Conservation (phyloP, 2,797 vertebrate genomes). For the Gallirallus australis region DNA sequence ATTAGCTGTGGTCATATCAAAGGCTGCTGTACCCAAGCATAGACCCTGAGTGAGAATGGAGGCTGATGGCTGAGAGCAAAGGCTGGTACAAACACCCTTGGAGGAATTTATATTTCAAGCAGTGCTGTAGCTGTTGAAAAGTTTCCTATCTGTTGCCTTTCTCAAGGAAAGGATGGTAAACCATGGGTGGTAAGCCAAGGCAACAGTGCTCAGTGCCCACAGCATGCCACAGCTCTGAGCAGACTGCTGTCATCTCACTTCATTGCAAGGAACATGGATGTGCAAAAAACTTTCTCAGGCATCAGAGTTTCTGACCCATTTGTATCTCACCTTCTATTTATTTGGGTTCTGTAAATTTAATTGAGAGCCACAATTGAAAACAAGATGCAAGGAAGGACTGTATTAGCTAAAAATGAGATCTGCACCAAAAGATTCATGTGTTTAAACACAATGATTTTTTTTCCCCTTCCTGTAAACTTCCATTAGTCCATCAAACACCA, state of each 20-base stretch:
- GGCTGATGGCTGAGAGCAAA: slow-evolving; percentile 19
- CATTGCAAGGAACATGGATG: neutral
- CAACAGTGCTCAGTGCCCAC: neutral
- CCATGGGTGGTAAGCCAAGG: slow-evolving; percentile 21
- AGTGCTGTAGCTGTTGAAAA: neutral
- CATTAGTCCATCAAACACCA: neutral
- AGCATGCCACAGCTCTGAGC: neutral
- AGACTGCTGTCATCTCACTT: neutral
- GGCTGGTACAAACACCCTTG: slow-evolving; percentile 9
- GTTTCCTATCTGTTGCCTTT: slow-evolving; percentile 22
- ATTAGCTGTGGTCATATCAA: slow-evolving; percentile 45
- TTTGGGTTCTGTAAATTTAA: neutral
- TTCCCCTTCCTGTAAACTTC: neutral
- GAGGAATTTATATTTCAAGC: slow-evolving; percentile 17
- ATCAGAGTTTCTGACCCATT: neutral
- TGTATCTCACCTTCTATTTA: neutral
- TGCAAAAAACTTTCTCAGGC: neutral
- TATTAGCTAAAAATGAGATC: neutral
- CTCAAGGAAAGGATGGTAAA: slow-evolving; percentile 1
- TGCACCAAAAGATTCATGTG: neutral
- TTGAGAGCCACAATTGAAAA: neutral
- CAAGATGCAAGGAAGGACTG: neutral
- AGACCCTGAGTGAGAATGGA: neutral
- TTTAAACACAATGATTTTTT: neutral
- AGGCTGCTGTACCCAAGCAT: neutral